These are phyloP conservation scores for Otolemur garnettii DNA, from an alignment of 2,113 vertebrate genomes.

Conservation along the genomic window DNA sequence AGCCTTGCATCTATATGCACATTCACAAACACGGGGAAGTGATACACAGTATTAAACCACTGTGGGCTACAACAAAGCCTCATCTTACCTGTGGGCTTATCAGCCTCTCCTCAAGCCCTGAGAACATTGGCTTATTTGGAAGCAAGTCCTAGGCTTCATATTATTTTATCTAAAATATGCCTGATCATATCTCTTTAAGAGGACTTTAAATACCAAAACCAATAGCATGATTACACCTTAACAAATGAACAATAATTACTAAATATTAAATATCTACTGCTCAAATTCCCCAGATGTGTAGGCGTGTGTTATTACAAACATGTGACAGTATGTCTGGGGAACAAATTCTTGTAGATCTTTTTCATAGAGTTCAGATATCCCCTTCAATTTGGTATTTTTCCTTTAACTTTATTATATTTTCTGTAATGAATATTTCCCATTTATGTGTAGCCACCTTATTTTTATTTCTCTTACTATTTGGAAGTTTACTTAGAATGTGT, in stretches of 20 bases:
- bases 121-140: not conserved
- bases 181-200: not conserved
- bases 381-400: not conserved
- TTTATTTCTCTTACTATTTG: not conserved
- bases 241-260: conserved; percentile 2
- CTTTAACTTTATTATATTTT: not conserved
- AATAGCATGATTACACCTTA: not conserved
- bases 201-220: not conserved
- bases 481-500: conserved; percentile 33
- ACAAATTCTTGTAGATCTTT: not conserved
- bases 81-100: not conserved
- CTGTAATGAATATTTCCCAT: not conserved
- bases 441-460: not conserved
- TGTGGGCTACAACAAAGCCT: not conserved
- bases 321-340: not conserved
- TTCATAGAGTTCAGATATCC: not conserved
- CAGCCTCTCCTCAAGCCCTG: not conserved
- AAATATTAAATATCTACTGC: not conserved
- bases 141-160: not conserved
- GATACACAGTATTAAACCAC: not conserved
- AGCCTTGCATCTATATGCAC: not conserved
- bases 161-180: conserved; percentile 32
- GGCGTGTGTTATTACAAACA: not conserved
- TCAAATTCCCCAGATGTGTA: not conserved
- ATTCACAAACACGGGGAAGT: not conserved